Evolutionary conservation across 2,888 invertebrate genomes (phyloP), one percentile per base, ranked within the genome.

Genomic region (Odontomyia ornata): DNA sequence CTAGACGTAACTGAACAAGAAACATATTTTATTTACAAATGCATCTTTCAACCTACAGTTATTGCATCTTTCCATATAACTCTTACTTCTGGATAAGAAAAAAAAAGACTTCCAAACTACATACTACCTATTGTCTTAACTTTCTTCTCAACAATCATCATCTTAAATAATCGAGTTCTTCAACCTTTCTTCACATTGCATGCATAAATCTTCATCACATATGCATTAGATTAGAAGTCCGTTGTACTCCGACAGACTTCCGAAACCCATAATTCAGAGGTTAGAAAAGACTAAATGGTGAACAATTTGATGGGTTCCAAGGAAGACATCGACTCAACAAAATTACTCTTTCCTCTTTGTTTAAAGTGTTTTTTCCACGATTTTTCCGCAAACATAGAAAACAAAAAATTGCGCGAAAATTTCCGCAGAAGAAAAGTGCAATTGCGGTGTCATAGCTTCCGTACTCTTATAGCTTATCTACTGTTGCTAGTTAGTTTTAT

Each of bases 251-350:
- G 56, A 18, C 18, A 1, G 13, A 67, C 65, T 67, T 67, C 65
- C 65, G 43, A 67, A 43, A 67, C 65, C 65, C 65, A 43, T 67
- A 67, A 67, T 36, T 67, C 65, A 67, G 23, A 7, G 13, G 56
- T 56, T 56, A 56, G 18, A 18, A 56, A 13, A 56, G 13, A 28
- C 2, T 28, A 13, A n/a, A 64, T 28, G 62, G 4, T 64, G 28
- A 2, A 64, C 25, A 23, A n/a, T 43, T 67, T 67, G 30, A 67
- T 67, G 43, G 13, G 65, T n/a, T n/a, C n/a, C n/a, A n/a, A n/a
- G n/a, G n/a, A 67, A n/a, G 65, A 43, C 36, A 21, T 65, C 21
- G 5, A 4, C 21, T 21, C 65, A 65, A 13, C 21, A 43, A 65
- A 65, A 65, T 67, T 43, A 36, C 65, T 18, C 43, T 27, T 5